Evolutionary conservation across 1,140 invertebrate species (phyloP).

Genomic region (Tetramorium parvispinum): DNA sequence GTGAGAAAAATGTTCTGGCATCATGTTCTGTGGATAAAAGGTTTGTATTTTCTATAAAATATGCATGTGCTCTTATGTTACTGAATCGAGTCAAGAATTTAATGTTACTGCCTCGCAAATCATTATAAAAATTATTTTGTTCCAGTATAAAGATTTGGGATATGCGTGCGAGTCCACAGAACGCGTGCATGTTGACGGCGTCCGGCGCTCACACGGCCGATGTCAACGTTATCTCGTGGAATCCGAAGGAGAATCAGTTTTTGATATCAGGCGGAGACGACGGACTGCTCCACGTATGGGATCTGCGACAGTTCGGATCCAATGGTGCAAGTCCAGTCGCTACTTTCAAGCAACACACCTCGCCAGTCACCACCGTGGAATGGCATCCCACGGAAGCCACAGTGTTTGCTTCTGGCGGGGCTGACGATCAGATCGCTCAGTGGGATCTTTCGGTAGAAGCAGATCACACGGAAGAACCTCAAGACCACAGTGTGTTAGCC

Average conservation of each 20-base stretch:
- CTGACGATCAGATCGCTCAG: constrained; percentile 98
- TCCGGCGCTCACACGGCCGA: constrained; percentile 95
- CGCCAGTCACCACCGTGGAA: constrained; percentile 97
- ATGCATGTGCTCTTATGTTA: neutral
- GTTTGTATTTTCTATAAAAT: constrained; percentile 75
- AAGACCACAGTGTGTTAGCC: constrained; percentile 87
- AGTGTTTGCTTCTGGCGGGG: constrained; percentile 96
- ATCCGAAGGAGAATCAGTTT: constrained; percentile 91
- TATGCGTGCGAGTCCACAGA: constrained; percentile 92
- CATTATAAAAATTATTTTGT: constrained; percentile 13
- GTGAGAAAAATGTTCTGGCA: constrained; percentile 96
- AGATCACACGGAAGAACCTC: constrained; percentile 87
- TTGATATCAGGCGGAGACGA: constrained; percentile 95
- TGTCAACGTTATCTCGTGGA: constrained; percentile 99
- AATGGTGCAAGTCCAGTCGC: constrained; percentile 91
- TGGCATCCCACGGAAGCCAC: constrained; percentile 98
- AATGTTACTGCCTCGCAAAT: neutral
- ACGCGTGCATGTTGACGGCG: constrained; percentile 97
- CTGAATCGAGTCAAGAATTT: neutral
- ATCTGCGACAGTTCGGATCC: constrained; percentile 94
- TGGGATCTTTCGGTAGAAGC: constrained; percentile 99
- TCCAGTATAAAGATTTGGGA: constrained; percentile 95
- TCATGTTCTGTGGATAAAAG: constrained; percentile 98
- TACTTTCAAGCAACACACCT: constrained; percentile 97
- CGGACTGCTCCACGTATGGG: constrained; percentile 97